Evolutionary conservation across 2,797 vertebrate genomes (phyloP).

Genomic region (Anisognathus igniventris): DNA sequence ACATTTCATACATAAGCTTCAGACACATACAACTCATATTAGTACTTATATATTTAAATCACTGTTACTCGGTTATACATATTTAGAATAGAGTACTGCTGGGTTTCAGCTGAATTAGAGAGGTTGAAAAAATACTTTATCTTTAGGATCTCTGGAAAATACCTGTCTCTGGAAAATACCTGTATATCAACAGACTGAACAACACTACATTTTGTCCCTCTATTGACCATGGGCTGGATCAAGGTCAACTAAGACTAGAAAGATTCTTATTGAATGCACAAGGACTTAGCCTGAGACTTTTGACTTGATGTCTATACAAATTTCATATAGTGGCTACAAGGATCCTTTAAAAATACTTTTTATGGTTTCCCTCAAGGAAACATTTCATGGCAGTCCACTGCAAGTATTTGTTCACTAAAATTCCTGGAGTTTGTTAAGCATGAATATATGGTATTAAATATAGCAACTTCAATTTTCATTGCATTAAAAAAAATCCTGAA

Average conservation of each 20-base stretch:
- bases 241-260: background rate
- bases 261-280: background rate
- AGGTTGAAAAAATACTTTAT: background rate
- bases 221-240: background rate
- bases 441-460: conserved; percentile 81
- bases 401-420: conserved; percentile 82
- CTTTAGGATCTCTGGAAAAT: background rate
- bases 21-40: background rate
- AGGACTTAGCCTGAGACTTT: background rate
- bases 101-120: background rate
- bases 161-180: background rate
- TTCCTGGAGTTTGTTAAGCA: conserved; percentile 77
- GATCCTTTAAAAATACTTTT: conserved; percentile 80
- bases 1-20: background rate
- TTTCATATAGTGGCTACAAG: conserved; percentile 71
- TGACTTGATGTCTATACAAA: conserved; percentile 43
- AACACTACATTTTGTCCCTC: background rate
- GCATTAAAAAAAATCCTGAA: conserved; percentile 76
- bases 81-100: background rate
- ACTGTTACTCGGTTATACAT: background rate
- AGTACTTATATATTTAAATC: background rate
- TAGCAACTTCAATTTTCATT: conserved; percentile 86
- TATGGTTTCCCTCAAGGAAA: conserved; percentile 75
- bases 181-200: background rate
- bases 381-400: conserved; percentile 78